Conservation (phyloP, 2,888 invertebrate genomes). For the Clunio marinus region DNA sequence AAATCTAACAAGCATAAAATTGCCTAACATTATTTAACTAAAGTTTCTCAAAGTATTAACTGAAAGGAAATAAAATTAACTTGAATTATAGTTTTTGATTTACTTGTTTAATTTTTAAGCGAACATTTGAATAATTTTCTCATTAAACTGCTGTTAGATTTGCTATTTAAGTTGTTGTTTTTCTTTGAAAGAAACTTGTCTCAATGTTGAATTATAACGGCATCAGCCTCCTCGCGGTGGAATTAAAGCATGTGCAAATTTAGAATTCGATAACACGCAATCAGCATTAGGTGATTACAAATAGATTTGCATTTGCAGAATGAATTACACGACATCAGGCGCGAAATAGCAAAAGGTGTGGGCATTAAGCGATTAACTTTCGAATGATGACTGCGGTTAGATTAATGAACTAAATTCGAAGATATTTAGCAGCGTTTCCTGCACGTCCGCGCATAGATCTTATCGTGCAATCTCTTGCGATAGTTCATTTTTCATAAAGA, state of each 20-base stretch:
- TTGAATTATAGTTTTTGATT: not conserved
- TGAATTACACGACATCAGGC: no score
- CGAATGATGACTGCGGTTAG: not conserved
- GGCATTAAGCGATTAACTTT: slow-evolving; percentile 7
- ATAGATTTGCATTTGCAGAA: slow-evolving; percentile 10
- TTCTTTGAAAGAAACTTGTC: not conserved
- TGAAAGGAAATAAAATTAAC: not conserved
- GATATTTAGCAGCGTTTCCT: not conserved
- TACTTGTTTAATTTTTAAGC: not conserved
- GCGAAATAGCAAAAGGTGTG: slow-evolving; percentile 7
- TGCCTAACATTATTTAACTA: not conserved
- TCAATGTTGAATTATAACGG: not conserved
- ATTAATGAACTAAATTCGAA: not conserved
- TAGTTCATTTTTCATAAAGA: slow-evolving; percentile 23
- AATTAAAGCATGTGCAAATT: slow-evolving; percentile 14
- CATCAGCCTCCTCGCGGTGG: slow-evolving; percentile 4
- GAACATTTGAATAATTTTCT: slow-evolving; percentile 31
- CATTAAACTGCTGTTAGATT: slow-evolving; percentile 28
- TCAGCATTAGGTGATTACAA: not conserved
- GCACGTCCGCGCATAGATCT: no score
- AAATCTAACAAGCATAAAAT: no score
- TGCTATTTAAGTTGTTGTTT: not conserved
- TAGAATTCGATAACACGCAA: slow-evolving; percentile 30
- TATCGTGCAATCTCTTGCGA: slow-evolving; percentile 7
- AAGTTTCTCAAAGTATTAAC: not conserved